Evolutionary conservation across 2,113 vertebrate species (phyloP).

Genomic region (Nanorana parkeri): DNA sequence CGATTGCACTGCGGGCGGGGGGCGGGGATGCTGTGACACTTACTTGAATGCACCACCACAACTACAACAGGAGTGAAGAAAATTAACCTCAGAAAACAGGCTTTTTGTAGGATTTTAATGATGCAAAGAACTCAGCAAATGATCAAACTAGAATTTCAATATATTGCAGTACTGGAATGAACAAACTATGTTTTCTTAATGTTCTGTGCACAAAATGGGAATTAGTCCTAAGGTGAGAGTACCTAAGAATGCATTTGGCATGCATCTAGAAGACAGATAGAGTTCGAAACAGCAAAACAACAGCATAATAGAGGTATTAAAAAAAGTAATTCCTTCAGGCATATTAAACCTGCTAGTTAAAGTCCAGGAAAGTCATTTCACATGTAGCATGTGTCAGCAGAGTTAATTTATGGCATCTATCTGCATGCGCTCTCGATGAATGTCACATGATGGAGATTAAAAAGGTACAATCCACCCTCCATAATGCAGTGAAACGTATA

Average conservation of each 20-base stretch:
- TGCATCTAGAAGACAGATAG: slow-evolving; percentile 3
- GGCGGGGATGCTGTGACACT: no score
- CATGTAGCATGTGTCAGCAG: not conserved
- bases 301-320: slow-evolving; percentile 13
- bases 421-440: not conserved
- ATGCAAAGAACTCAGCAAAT: not conserved
- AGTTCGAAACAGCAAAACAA: slow-evolving; percentile 3
- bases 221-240: not conserved
- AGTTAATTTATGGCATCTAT: slow-evolving; percentile 2
- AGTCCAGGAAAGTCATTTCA: slow-evolving; percentile 10
- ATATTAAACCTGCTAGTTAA: not conserved
- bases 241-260: not conserved
- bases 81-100: no score
- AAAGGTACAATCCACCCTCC: not conserved
- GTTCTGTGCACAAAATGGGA: not conserved
- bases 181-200: not conserved
- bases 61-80: no score
- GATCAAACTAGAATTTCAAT: not conserved
- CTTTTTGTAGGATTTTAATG: no score
- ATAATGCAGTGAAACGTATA: not conserved
- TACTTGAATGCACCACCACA: no score
- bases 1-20: no score
- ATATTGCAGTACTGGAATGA: not conserved
- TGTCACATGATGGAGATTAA: slow-evolving; percentile 33
- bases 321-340: slow-evolving; percentile 3